Conservation (phyloP, 2,797 vertebrate species). For the Sebastes steindachneri region DNA sequence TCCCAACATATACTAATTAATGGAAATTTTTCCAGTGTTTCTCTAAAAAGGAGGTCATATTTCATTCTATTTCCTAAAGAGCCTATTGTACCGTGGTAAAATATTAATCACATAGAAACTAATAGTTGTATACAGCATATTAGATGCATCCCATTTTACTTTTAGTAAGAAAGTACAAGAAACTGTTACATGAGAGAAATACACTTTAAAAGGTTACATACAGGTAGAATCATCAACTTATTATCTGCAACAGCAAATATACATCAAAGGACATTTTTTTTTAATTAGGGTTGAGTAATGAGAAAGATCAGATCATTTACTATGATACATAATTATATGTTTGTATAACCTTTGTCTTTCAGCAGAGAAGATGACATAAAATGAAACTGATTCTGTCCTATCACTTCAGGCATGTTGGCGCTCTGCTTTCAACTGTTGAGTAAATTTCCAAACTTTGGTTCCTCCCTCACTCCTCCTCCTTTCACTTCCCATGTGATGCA, state of each 20-base stretch:
- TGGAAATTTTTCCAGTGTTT: background rate
- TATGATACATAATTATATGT: background rate
- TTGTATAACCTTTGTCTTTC: background rate
- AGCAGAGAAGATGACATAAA: background rate
- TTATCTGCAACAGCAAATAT: background rate
- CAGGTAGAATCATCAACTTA: background rate
- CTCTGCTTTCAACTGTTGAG: background rate
- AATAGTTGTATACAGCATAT: background rate
- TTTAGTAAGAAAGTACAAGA: background rate
- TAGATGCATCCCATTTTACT: background rate
- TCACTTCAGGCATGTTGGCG: background rate
- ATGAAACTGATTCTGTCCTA: background rate
- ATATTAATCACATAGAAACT: background rate
- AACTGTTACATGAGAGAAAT: background rate
- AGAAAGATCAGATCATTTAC: background rate
- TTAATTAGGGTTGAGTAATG: background rate
- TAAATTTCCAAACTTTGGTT: slow-evolving; percentile 31
- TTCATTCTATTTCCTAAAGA: background rate
- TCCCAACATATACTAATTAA: background rate
- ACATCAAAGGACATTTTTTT: background rate
- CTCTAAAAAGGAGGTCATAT: background rate
- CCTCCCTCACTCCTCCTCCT: slow-evolving; percentile 33
- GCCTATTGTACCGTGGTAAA: no score
- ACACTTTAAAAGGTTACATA: background rate
- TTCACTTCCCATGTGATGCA: background rate